Conservation (phyloP, 2,797 vertebrate genomes). For the Petrocephalus schoutedeni region DNA sequence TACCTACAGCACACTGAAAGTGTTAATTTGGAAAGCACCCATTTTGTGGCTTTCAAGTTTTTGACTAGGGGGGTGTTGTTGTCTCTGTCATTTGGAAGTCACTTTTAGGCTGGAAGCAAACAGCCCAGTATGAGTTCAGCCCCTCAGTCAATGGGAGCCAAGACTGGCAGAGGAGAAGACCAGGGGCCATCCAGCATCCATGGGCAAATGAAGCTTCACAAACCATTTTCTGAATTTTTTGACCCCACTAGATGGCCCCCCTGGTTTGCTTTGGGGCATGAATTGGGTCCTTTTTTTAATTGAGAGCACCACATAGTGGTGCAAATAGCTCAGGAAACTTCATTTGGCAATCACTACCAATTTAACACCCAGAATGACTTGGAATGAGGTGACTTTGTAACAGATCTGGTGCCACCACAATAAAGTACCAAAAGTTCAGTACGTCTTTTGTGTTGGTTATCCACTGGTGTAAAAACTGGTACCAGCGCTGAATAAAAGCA, state of each 20-base stretch:
- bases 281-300: too few species aligned
- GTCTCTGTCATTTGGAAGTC: neutral
- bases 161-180: neutral
- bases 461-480: too few species aligned
- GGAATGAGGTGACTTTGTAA: neutral
- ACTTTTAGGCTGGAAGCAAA: neutral
- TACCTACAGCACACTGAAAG: neutral
- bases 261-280: too few species aligned
- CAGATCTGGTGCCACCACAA: neutral
- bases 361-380: neutral
- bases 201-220: too few species aligned
- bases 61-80: neutral
- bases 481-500: too few species aligned
- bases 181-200: neutral
- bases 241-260: too few species aligned
- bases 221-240: too few species aligned
- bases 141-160: neutral
- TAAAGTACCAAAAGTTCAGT: neutral
- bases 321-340: too few species aligned
- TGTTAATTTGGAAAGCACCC: neutral
- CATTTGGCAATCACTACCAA: neutral
- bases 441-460: too few species aligned
- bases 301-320: too few species aligned
- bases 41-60: neutral
- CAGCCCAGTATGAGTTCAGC: neutral